Evolutionary conservation across 2,888 invertebrate genomes (phyloP), one percentile per base, ranked within the genome.

Genomic region (Agrochola circellaris): DNA sequence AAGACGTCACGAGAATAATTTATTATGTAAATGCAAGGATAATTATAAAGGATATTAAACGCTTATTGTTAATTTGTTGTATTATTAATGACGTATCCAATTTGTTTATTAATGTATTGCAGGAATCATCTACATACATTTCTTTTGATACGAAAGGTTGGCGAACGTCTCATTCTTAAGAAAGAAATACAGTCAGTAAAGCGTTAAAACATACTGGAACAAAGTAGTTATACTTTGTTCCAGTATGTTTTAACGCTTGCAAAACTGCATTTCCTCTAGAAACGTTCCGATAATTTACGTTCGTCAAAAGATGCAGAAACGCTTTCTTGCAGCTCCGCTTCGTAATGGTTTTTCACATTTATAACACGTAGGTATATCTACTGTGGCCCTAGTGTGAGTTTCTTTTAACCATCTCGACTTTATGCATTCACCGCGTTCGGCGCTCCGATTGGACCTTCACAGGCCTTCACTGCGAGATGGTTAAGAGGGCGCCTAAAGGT

Each of bases 251-350:
- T n/a, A 48, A 45, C 17, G 56, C 23, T 65, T 30, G 13, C 26
- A 34, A 72, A 15, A 80, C 51, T 56, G 54, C 26, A 56, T 56
- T 70, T 79, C 2, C 17, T 34, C 38, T 42, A 48, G 7, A 54
- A 45, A 26, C 13, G 3, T 42, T 58, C 13, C 42, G 2, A 51
- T 71, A 71, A 71, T 70, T 7, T 15, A 58, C 48, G 26, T 58
- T 30, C 58, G 23, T 71, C 48, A 42, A 78, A 79, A 58, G 42
- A 71, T 51, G 48, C 30, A 20, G 5, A 45, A 38, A 62, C 2
- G 34, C 45, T 62, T 23, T 54, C 42, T 58, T 60, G 34, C n/a
- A 60, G 17, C 34, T 34, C 20, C 38, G 9, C 62, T 65, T 20
- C 23, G 34, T 54, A 60, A n/a, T 45, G 20, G n/a, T 54, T 66